A percentile compares a stretch with the other conserved stretches of the same genome.
These are phyloP conservation scores for Pseudochaenichthys georgianus DNA, from an alignment of 2,797 vertebrate species.

Conservation along the genomic window DNA sequence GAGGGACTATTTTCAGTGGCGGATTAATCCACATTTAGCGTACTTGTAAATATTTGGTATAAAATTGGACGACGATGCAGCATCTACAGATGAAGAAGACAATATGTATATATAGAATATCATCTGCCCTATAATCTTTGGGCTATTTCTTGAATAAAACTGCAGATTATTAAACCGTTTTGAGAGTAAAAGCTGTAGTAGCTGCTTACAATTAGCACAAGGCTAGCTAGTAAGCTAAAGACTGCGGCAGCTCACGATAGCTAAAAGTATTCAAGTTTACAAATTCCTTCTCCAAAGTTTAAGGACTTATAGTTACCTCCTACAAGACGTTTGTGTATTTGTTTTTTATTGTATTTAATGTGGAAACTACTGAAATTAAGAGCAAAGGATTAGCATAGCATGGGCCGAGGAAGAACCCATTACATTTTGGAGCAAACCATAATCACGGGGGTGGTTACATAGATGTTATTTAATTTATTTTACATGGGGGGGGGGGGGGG, in stretches of 20 bases:
- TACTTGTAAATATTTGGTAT: no score
- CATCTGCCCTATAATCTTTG: neutral
- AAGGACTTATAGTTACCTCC: neutral
- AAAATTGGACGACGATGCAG: no score
- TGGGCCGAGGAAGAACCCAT: no score
- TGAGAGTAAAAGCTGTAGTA: neutral
- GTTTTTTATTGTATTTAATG: no score
- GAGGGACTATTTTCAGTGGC: neutral
- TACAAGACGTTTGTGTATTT: no score
- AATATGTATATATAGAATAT: neutral
- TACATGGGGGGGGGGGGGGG: no score
- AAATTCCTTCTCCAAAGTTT: neutral
- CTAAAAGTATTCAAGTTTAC: neutral
- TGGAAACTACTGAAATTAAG: no score
- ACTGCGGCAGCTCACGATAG: neutral
- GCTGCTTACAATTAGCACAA: no score
- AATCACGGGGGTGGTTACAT: no score
- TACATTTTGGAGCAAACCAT: no score
- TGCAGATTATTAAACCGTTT: neutral
- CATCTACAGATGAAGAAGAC: neutral
- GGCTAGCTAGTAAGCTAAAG: slow-evolving; percentile 4
- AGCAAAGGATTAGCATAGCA: no score
- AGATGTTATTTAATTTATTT: no score
- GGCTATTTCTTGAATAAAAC: neutral
- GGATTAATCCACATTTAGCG: neutral